phyloP scores from a whole-genome alignment of 2,888 invertebrate species.

The Hipparchia semele region DNA sequence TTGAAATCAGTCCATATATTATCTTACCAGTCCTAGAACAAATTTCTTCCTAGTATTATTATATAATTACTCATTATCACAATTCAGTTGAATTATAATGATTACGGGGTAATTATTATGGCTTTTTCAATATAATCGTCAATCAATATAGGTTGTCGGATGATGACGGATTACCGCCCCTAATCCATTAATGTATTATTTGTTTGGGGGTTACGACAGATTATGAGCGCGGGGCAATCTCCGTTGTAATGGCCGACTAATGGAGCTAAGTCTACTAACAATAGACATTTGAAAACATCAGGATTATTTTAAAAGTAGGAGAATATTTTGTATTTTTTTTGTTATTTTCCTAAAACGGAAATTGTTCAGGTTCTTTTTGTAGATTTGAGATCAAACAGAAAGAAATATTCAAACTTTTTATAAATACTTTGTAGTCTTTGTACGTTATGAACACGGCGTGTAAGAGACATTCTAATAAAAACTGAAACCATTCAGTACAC shows the following conservation, averaged over 20 bases:
- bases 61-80: too few relatives aligned
- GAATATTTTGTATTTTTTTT: background rate
- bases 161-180: background rate
- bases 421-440: too few relatives aligned
- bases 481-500: too few relatives aligned
- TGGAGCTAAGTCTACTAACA: background rate
- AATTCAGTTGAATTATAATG: background rate
- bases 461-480: too few relatives aligned
- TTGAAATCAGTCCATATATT: too few relatives aligned
- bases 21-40: too few relatives aligned
- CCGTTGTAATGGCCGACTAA: background rate
- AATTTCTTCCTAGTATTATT: too few relatives aligned
- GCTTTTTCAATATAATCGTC: background rate
- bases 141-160: slow-evolving; percentile 5
- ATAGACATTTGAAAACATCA: background rate
- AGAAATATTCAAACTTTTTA: too few relatives aligned
- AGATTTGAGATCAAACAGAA: too few relatives aligned
- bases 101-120: background rate
- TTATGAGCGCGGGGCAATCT: background rate
- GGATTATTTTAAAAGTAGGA: background rate
- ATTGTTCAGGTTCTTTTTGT: too few relatives aligned
- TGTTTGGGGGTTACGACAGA: background rate
- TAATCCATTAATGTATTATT: slow-evolving; percentile 16
- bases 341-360: background rate
- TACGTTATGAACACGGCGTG: too few relatives aligned